These are phyloP conservation scores for Trachymyrmex cornetzi DNA, from an alignment of 1,140 invertebrate species.

Conservation along the genomic window DNA sequence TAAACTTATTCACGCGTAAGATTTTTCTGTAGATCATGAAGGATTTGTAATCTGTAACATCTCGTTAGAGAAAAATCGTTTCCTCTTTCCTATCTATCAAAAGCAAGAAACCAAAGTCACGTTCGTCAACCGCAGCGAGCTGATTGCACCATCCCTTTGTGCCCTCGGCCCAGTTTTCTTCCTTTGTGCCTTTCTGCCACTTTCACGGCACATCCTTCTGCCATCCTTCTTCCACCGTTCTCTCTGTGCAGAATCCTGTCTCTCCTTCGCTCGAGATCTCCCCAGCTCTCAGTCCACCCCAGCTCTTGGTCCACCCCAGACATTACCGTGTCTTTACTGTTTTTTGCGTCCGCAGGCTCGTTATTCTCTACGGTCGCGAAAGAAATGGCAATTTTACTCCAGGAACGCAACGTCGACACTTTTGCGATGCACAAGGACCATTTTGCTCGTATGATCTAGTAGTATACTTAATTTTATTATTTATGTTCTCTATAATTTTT, in stretches of 20 bases:
- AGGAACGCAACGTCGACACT: constrained; percentile 25
- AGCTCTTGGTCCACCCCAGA: constrained; percentile 35
- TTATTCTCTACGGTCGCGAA: constrained; percentile 55
- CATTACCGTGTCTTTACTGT: constrained; percentile 52
- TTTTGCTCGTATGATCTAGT: constrained; percentile 2
- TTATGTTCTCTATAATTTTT: background rate
- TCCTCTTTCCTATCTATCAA: constrained; percentile 57
- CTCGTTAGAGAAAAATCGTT: constrained; percentile 74
- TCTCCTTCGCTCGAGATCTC: background rate
- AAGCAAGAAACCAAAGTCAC: constrained; percentile 76
- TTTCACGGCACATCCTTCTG: constrained; percentile 33
- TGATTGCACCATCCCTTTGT: constrained; percentile 79
- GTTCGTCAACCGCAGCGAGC: constrained; percentile 78
- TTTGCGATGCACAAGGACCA: background rate
- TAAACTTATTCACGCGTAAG: background rate
- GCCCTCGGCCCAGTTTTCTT: constrained; percentile 69
- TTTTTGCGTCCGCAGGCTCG: constrained; percentile 64
- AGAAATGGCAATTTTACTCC: constrained; percentile 56
- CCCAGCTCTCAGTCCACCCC: no score
- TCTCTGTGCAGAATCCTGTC: background rate
- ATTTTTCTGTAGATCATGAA: constrained; percentile 55
- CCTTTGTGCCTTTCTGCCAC: constrained; percentile 55
- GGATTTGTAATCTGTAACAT: constrained; percentile 44
- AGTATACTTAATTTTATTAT: constrained; percentile 3
- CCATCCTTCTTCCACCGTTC: constrained; percentile 14